These are phyloP conservation scores for Cichlasoma orientale DNA, from an alignment of 2,797 vertebrate species.

Conservation along the genomic window DNA sequence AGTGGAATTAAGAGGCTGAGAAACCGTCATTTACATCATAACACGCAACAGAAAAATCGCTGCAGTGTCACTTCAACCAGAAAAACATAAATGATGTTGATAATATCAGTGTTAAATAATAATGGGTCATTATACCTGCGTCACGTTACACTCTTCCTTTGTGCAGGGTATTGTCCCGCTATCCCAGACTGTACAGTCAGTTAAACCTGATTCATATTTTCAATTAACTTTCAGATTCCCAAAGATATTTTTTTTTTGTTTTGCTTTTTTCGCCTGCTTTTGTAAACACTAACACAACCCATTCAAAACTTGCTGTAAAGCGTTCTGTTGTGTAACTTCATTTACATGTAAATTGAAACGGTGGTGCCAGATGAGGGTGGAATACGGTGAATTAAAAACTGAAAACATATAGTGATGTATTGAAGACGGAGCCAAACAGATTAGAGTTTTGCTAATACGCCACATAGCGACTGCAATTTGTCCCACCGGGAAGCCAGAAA, in stretches of 20 bases:
- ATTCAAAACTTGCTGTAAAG: constrained; percentile 31
- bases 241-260: constrained; percentile 10
- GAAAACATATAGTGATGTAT: background rate
- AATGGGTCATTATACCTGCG: constrained; percentile 51
- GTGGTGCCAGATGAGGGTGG: background rate
- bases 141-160: constrained; percentile 37
- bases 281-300: constrained; percentile 29
- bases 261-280: background rate
- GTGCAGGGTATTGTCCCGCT: constrained; percentile 12
- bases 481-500: background rate
- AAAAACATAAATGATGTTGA: constrained; percentile 6
- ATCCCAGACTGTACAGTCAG: constrained; percentile 5
- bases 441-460: background rate
- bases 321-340: constrained; percentile 45
- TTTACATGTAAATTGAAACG: constrained; percentile 76
- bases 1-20: constrained; percentile 19
- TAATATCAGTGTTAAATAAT: constrained; percentile 40
- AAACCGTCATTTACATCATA: constrained; percentile 32
- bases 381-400: background rate
- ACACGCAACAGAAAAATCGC: constrained; percentile 14
- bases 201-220: constrained; percentile 53
- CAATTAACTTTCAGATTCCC: constrained; percentile 38
- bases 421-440: background rate
- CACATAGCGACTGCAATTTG: background rate
- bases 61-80: constrained; percentile 7